Conservation (phyloP, 2,888 invertebrate species). For the Agrenia bidenticulata region DNA sequence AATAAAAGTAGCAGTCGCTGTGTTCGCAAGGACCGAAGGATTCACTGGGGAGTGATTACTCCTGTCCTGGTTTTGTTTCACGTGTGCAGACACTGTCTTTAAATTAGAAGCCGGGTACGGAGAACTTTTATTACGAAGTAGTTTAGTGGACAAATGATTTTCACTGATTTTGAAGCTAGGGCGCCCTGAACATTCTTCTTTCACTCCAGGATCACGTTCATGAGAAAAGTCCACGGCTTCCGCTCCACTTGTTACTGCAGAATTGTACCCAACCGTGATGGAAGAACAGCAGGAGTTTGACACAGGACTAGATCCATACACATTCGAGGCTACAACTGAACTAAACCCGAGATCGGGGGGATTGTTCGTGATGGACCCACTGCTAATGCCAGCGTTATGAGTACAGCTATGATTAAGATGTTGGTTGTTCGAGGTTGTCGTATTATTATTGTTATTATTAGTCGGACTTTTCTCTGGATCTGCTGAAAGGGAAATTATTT, state of each 20-base stretch:
- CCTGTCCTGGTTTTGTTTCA: constrained; percentile 19
- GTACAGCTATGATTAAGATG: neutral
- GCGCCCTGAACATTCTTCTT: neutral
- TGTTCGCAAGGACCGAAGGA: constrained; percentile 3
- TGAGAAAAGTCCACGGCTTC: constrained; percentile 26
- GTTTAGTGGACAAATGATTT: constrained; percentile 51
- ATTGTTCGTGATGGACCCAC: neutral
- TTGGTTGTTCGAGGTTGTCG: constrained; percentile 17
- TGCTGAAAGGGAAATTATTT: neutral
- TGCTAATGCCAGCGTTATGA: neutral
- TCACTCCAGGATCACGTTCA: constrained; percentile 3
- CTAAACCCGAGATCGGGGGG: neutral
- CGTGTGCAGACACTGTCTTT: neutral
- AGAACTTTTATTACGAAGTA: constrained; percentile 41
- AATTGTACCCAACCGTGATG: constrained; percentile 1
- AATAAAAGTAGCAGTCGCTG: constrained; percentile 5
- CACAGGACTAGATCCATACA: neutral
- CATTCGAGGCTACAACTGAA: neutral
- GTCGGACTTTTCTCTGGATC: constrained; percentile 9
- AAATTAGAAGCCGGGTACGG: constrained; percentile 37
- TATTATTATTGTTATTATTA: constrained; percentile 24
- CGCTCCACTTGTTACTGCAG: constrained; percentile 14
- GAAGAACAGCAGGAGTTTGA: constrained; percentile 12
- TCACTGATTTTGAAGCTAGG: constrained; percentile 47
- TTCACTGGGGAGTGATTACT: constrained; percentile 19